phyloP scores from a whole-genome alignment of 2,888 invertebrate genomes.

The Eurytoma adleriae region DNA sequence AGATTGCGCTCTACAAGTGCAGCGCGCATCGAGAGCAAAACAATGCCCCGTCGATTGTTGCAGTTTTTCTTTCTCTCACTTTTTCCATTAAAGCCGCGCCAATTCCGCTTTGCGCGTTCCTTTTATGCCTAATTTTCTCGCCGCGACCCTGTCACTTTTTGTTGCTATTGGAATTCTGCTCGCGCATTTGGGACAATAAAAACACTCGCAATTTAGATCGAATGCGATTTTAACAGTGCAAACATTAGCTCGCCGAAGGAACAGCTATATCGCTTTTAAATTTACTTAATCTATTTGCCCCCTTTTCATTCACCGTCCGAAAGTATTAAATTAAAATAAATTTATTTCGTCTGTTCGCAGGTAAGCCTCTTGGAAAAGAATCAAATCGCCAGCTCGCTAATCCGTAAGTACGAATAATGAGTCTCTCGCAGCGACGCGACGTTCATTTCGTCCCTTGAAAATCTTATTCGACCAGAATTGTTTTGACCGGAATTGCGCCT shows the following conservation, averaged over 20 bases:
- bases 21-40: constrained; percentile 16
- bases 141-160: background rate
- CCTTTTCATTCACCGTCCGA: too few relatives aligned
- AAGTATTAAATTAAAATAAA: too few relatives aligned
- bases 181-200: background rate
- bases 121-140: constrained; percentile 9
- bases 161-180: background rate
- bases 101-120: background rate
- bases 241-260: too few relatives aligned
- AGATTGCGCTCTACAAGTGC: constrained; percentile 63
- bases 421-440: too few relatives aligned
- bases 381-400: background rate
- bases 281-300: too few relatives aligned
- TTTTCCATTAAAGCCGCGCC: background rate
- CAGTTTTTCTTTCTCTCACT: constrained; percentile 50
- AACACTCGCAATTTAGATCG: background rate
- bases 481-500: constrained; percentile 51
- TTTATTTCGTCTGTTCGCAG: constrained; percentile 17
- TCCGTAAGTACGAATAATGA: too few relatives aligned
- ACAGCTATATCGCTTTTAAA: too few relatives aligned
- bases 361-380: constrained; percentile 55
- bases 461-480: constrained; percentile 51
- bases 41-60: constrained; percentile 60
- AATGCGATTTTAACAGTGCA: background rate
- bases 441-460: constrained; percentile 52